Evolutionary conservation across 2,113 vertebrate species (phyloP).

Genomic region (Crocuta crocuta): DNA sequence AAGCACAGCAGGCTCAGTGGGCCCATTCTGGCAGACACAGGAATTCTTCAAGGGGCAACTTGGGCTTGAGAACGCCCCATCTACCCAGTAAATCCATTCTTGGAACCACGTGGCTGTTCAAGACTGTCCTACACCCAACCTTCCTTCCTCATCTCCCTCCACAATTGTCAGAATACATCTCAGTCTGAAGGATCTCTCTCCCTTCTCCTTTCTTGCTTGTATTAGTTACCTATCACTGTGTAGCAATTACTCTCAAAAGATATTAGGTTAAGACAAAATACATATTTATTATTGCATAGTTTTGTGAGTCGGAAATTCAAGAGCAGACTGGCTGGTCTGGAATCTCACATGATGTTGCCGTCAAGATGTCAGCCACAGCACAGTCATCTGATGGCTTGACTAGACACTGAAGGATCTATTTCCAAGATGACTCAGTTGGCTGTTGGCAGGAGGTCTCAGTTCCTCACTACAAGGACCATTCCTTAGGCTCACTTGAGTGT

Average conservation of each 20-base stretch:
- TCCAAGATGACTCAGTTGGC: background rate
- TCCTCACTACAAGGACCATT: background rate
- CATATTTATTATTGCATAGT: background rate
- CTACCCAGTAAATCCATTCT: background rate
- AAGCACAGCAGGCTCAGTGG: background rate
- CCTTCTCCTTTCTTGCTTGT: background rate
- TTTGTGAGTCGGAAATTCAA: background rate
- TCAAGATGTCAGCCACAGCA: background rate
- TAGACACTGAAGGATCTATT: background rate
- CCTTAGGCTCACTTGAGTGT: background rate
- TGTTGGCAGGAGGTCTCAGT: background rate
- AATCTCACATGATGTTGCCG: background rate
- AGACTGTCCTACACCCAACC: background rate
- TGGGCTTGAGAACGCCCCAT: background rate
- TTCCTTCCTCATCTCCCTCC: background rate
- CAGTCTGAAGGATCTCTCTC: background rate
- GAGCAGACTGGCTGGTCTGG: background rate
- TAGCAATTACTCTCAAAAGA: background rate
- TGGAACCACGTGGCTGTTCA: background rate
- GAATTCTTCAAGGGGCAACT: background rate
- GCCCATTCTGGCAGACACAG: background rate
- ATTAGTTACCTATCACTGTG: background rate
- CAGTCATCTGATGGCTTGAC: background rate
- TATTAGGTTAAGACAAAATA: background rate
- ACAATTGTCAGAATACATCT: background rate